Conservation (phyloP, 2,888 invertebrate species). For the Drosophila greeni region DNA sequence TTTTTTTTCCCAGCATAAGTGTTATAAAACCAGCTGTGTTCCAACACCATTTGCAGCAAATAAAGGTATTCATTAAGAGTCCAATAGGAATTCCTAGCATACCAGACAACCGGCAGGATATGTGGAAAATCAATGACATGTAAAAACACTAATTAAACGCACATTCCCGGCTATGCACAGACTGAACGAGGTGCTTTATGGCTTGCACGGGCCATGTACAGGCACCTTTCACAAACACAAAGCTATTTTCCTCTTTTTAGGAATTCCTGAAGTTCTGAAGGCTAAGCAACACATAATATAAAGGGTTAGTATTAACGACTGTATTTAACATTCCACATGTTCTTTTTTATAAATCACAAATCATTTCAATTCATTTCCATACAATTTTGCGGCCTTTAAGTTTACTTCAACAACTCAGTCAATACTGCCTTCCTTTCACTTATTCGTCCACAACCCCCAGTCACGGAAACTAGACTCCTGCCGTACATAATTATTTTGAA, state of each 20-base stretch:
- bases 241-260: neutral
- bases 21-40: neutral
- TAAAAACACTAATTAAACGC: constrained; percentile 71
- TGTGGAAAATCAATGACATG: constrained; percentile 66
- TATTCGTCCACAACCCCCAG: neutral
- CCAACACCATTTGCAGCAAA: constrained; percentile 40
- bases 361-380: constrained; percentile 1
- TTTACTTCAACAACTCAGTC: no score
- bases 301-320: constrained; percentile 2
- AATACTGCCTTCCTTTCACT: constrained; percentile 12
- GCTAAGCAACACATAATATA: constrained; percentile 21
- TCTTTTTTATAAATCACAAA: neutral
- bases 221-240: constrained; percentile 18
- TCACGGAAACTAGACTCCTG: constrained; percentile 22
- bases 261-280: neutral
- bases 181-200: neutral
- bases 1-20: neutral
- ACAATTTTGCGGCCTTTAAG: no score
- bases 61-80: constrained; percentile 55
- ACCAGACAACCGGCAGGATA: constrained; percentile 7
- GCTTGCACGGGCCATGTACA: constrained; percentile 5
- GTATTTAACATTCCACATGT: no score
- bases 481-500: constrained; percentile 58
- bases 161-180: constrained; percentile 47
- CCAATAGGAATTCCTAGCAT: constrained; percentile 43